Evolutionary conservation across 2,113 vertebrate species (phyloP), one percentile per base, ranked within the genome.

Genomic region (Platichthys stellatus): DNA sequence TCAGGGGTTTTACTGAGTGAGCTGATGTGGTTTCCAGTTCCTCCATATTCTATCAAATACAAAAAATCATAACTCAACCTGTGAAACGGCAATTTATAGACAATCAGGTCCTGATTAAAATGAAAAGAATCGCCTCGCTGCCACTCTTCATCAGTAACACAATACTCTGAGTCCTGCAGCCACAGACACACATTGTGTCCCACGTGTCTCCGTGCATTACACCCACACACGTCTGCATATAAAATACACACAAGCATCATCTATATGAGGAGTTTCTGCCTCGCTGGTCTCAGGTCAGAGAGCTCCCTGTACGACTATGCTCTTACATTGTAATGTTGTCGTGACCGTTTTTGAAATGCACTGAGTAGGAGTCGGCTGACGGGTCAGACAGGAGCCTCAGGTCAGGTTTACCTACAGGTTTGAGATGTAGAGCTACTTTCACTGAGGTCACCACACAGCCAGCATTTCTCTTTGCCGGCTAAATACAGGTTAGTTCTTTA

Each of bases 211-310:
- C 21, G 10, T 6, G 10, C 21, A 11, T 24, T 54, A 64, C 57
- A 57, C 65, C 17, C 23, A 60, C 5, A n/a, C 47, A n/a, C 47
- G 17, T 7, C 14, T n/a, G 20, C 6, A 20, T 53, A 7, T 0
- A n/a, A 6, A 8, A 26, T 61, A 59, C 47, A 28, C 24, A 2
- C 11, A 28, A n/a, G 60, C 0, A 40, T 92, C 91, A 94, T 94
- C 93, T 70, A 83, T 86, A 47, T 17, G 14, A 47, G 5, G 94
- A 90, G 88, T 93, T 93, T 94, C 87, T 94, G 89, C 79, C 76
- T 94, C 89, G 88, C 89, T 82, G 92, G 87, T 93, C 89, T 89
- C 85, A 87, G 92, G 92, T 93, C 89, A 80, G 72, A 84, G 77
- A 79, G 77, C 83, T 86, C 86, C 15, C 78, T 61, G 84, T 31